Evolutionary conservation across 2,888 invertebrate genomes (phyloP).

Genomic region (Charanyca ferruginea): DNA sequence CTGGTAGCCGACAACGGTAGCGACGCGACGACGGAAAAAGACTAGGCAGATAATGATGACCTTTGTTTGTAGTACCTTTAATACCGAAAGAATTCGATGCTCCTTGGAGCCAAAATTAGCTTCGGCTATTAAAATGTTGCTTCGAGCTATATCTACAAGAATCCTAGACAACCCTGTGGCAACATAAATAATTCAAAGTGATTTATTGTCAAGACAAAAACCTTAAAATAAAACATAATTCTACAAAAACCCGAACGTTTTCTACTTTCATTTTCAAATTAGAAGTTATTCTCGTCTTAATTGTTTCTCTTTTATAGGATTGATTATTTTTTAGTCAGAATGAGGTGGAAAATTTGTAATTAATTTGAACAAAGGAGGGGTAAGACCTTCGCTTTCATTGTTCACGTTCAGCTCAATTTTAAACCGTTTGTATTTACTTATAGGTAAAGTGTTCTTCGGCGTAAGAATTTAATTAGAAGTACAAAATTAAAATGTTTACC

Average conservation of each 20-base stretch:
- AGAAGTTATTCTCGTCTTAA: slow-evolving; percentile 42
- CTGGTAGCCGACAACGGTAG: no score
- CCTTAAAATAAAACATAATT: not conserved
- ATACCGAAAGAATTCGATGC: no score
- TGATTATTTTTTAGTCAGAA: slow-evolving; percentile 53
- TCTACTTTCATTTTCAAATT: slow-evolving; percentile 32
- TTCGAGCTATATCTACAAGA: no score
- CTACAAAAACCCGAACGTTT: slow-evolving; percentile 7
- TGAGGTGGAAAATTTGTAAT: slow-evolving; percentile 62
- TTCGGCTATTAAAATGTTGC: no score
- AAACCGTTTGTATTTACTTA: slow-evolving; percentile 36
- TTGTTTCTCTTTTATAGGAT: slow-evolving; percentile 51
- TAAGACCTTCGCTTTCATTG: slow-evolving; percentile 60
- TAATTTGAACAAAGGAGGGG: slow-evolving; percentile 54
- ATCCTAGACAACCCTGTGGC: no score
- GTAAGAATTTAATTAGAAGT: slow-evolving; percentile 45
- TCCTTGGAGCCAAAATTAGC: no score
- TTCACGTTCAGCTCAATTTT: slow-evolving; percentile 46
- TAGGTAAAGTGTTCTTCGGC: slow-evolving; percentile 16
- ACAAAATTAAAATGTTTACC: slow-evolving; percentile 37
- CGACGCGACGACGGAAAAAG: no score
- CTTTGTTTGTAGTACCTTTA: no score
- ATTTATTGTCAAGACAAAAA: no score
- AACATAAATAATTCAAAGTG: no score
- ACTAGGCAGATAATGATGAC: no score